Conservation (phyloP, 2,888 invertebrate species). For the Pristionchus mayeri region DNA sequence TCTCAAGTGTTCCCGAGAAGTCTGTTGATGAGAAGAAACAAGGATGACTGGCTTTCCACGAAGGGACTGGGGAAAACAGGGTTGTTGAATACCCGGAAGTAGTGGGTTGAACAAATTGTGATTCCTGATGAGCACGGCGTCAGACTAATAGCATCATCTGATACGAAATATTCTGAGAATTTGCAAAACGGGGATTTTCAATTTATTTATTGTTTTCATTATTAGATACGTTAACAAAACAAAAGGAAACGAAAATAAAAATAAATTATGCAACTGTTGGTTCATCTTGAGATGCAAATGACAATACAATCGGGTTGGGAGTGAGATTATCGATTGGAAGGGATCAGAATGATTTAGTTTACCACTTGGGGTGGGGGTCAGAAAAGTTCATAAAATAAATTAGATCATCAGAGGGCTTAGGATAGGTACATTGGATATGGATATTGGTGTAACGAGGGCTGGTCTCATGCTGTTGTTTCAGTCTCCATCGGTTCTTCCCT, state of each 20-base stretch:
- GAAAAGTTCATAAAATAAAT: not conserved
- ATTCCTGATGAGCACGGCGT: too few species aligned
- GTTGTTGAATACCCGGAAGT: too few species aligned
- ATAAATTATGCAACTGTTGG: not conserved
- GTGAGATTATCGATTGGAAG: conserved; percentile 1
- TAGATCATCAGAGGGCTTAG: too few species aligned
- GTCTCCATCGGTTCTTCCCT: conserved; percentile 7
- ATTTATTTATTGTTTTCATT: too few species aligned
- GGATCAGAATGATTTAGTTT: conserved; percentile 12
- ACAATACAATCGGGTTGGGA: not conserved
- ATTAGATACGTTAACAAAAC: not conserved
- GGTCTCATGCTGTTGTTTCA: not conserved
- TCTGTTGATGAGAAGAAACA: too few species aligned
- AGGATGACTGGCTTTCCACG: too few species aligned
- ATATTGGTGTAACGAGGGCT: not conserved
- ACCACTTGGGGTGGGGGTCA: not conserved
- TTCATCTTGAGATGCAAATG: conserved; percentile 19
- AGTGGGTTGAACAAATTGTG: too few species aligned
- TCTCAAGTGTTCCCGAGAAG: conserved; percentile 18
- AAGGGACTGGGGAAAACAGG: too few species aligned
- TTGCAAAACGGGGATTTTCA: too few species aligned
- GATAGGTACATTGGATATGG: too few species aligned
- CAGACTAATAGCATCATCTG: too few species aligned
- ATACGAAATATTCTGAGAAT: too few species aligned
- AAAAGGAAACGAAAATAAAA: not conserved